Evolutionary conservation across 2,888 invertebrate genomes (phyloP).

Genomic region (Dryobota labecula): DNA sequence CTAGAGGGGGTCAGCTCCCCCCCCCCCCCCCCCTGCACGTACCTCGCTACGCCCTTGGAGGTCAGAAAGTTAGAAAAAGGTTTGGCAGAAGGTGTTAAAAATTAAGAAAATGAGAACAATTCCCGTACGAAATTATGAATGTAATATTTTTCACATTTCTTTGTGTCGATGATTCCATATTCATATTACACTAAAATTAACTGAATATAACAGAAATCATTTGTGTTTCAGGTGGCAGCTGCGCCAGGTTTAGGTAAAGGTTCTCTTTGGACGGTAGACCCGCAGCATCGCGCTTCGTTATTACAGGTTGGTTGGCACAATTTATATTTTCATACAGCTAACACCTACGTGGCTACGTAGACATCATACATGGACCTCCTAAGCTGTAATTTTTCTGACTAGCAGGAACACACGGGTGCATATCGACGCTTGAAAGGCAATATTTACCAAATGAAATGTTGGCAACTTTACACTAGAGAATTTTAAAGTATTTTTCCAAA

Average conservation of each 20-base stretch:
- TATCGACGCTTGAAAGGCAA: too few relatives aligned
- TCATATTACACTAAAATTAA: neutral
- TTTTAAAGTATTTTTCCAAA: too few relatives aligned
- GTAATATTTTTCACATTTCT: neutral
- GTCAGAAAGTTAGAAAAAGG: too few relatives aligned
- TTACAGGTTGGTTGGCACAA: slow-evolving; percentile 77
- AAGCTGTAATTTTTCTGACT: too few relatives aligned
- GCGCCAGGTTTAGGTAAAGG: slow-evolving; percentile 96
- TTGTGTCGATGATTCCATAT: neutral
- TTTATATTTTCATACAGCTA: neutral
- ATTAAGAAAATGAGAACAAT: too few relatives aligned
- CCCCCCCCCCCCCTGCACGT: too few relatives aligned
- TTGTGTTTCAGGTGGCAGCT: slow-evolving; percentile 80
- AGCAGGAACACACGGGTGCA: too few relatives aligned
- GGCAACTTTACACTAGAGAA: too few relatives aligned
- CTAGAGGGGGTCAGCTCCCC: too few relatives aligned
- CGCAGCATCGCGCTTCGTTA: slow-evolving; percentile 96
- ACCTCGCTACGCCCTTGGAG: too few relatives aligned
- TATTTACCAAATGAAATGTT: too few relatives aligned
- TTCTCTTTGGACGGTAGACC: slow-evolving; percentile 98
- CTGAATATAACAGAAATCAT: neutral
- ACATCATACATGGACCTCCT: neutral
- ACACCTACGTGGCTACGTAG: neutral
- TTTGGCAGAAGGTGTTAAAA: too few relatives aligned
- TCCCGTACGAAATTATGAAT: neutral